Conservation (phyloP, 2,797 vertebrate genomes). For the Cirrhinus mrigala region DNA sequence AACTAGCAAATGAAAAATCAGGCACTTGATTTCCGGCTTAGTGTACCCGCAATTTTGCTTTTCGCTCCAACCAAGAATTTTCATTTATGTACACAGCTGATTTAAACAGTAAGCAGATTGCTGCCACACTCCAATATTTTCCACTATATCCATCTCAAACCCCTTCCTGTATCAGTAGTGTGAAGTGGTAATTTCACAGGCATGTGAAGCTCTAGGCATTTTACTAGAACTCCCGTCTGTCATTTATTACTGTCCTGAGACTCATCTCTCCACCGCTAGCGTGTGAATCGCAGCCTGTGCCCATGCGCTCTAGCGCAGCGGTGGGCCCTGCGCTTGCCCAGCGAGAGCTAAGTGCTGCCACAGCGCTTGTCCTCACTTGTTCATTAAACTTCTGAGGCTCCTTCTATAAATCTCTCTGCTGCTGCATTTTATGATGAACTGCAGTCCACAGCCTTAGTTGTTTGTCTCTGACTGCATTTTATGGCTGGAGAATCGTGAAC, state of each 20-base stretch:
- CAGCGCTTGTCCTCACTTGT: slow-evolving; percentile 27
- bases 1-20: slow-evolving; percentile 1
- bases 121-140: background rate
- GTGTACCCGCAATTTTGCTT: background rate
- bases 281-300: slow-evolving; percentile 20
- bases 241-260: slow-evolving; percentile 34
- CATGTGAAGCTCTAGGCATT: slow-evolving; percentile 15
- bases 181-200: slow-evolving; percentile 26
- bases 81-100: background rate
- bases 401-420: slow-evolving; percentile 29
- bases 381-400: slow-evolving; percentile 34
- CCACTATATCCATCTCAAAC: background rate
- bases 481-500: slow-evolving; percentile 10
- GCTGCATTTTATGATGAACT: slow-evolving; percentile 30
- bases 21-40: background rate
- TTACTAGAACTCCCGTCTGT: background rate
- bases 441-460: background rate
- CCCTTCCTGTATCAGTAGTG: slow-evolving; percentile 2
- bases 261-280: slow-evolving; percentile 13
- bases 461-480: slow-evolving; percentile 23
- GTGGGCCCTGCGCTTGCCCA: background rate
- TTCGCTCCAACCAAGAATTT: background rate
- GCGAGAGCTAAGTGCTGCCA: slow-evolving; percentile 12
- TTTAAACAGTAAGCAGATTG: slow-evolving; percentile 8
- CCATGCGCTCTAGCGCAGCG: slow-evolving; percentile 1